Conservation (phyloP, 2,113 vertebrate genomes). For the Brachyhypopomus gauderio region DNA sequence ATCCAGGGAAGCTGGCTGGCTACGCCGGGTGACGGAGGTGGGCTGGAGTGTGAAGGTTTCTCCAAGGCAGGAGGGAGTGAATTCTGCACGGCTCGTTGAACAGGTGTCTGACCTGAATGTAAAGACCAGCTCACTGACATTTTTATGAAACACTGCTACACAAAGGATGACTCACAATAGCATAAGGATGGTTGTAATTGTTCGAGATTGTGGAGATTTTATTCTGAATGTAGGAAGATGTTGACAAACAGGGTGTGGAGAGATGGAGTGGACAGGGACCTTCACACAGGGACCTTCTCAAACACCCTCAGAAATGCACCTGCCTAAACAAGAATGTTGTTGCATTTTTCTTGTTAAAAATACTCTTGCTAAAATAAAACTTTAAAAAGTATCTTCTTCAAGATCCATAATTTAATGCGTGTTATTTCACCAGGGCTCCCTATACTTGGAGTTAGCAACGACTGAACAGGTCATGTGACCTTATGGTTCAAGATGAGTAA, state of each 20-base stretch:
- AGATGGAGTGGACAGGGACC: too few species aligned
- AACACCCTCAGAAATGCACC: too few species aligned
- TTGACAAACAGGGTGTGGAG: background rate
- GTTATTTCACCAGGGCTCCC: background rate
- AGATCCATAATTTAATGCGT: background rate
- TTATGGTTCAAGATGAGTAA: background rate
- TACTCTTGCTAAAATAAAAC: too few species aligned
- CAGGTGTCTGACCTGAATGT: background rate
- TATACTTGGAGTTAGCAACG: background rate
- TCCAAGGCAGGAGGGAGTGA: background rate
- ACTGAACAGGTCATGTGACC: background rate
- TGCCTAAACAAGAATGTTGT: too few species aligned
- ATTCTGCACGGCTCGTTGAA: background rate
- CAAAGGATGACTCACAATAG: background rate
- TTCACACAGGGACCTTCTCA: too few species aligned
- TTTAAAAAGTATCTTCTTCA: background rate
- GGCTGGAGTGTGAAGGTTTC: slow-evolving; percentile 10
- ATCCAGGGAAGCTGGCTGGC: slow-evolving; percentile 16
- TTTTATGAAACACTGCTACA: background rate
- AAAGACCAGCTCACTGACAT: too few species aligned
- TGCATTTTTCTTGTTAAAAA: too few species aligned
- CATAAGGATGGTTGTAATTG: background rate
- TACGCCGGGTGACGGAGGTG: background rate
- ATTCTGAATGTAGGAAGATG: background rate
- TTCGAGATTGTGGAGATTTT: background rate